These are phyloP conservation scores for Pristionchus mayeri DNA, from an alignment of 2,888 invertebrate genomes.

Conservation along the genomic window DNA sequence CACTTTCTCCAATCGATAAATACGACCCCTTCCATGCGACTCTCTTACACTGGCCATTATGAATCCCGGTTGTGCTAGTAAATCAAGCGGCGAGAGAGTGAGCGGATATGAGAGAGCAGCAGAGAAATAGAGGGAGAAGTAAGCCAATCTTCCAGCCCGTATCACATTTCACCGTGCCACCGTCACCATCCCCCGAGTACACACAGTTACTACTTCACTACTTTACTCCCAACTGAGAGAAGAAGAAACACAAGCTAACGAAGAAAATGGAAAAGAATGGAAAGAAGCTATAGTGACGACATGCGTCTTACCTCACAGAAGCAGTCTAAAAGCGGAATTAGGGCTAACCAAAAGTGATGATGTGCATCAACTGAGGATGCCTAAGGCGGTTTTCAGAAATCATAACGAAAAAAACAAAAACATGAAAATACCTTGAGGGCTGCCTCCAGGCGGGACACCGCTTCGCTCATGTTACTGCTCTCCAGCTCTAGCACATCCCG, in stretches of 20 bases:
- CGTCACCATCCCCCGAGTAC: too few relatives aligned
- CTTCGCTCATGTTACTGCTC: constrained; percentile 93
- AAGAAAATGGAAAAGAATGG: neutral
- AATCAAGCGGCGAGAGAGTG: constrained; percentile 12
- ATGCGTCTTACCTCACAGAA: neutral
- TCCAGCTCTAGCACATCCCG: constrained; percentile 90
- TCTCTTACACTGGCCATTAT: constrained; percentile 3
- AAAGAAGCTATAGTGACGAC: neutral
- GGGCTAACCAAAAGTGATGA: neutral
- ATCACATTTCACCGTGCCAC: constrained; percentile 12
- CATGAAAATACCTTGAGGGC: constrained; percentile 60
- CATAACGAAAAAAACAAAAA: neutral
- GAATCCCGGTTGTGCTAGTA: neutral
- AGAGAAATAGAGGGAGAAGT: constrained; percentile 16
- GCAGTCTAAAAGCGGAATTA: neutral
- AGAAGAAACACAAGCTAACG: neutral
- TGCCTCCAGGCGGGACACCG: constrained; percentile 93
- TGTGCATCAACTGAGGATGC: neutral
- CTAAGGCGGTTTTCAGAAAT: neutral
- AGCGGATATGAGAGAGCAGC: neutral
- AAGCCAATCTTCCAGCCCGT: constrained; percentile 22
- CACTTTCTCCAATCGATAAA: constrained; percentile 5
- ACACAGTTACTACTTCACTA: constrained; percentile 33
- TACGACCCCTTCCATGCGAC: neutral
- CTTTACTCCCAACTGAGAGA: constrained; percentile 28